These are phyloP conservation scores for Melanotaenia duboulayi DNA, from an alignment of 2,113 vertebrate species.

Conservation along the genomic window DNA sequence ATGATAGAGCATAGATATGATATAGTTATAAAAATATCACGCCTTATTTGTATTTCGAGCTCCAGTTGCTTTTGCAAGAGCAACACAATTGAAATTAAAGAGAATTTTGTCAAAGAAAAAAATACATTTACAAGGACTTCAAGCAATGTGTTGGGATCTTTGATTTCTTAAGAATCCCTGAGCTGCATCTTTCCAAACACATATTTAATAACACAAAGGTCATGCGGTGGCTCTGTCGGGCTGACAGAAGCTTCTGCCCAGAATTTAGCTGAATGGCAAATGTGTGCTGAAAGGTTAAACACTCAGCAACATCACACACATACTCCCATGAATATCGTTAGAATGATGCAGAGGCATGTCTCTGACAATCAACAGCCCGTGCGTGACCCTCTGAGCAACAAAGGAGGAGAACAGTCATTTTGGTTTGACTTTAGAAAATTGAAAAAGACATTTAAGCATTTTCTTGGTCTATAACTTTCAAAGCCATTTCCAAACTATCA, in stretches of 20 bases:
- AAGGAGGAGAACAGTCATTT: conserved; percentile 43
- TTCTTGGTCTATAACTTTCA: conserved; percentile 32
- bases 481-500: conserved; percentile 43
- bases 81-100: neutral
- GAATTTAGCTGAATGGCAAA: conserved; percentile 63
- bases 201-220: conserved; percentile 81
- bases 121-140: conserved; percentile 8
- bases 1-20: too few species aligned
- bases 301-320: conserved; percentile 22
- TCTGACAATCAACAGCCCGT: conserved; percentile 40
- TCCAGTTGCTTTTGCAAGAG: neutral
- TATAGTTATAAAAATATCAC: too few species aligned
- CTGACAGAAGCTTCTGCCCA: conserved; percentile 48
- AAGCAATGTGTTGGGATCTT: conserved; percentile 3
- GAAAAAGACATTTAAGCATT: conserved; percentile 40
- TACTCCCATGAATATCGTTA: conserved; percentile 72
- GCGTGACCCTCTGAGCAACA: conserved; percentile 46
- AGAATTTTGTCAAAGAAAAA: neutral
- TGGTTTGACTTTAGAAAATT: conserved; percentile 55
- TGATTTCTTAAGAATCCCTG: conserved; percentile 33
- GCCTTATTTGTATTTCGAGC: neutral
- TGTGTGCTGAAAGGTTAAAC: conserved; percentile 76
- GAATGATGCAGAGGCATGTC: conserved; percentile 41
- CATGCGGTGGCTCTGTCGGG: conserved; percentile 60
- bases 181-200: conserved; percentile 65